These are phyloP conservation scores for Phaedon cochleariae DNA, from an alignment of 2,888 invertebrate genomes.

Conservation along the genomic window DNA sequence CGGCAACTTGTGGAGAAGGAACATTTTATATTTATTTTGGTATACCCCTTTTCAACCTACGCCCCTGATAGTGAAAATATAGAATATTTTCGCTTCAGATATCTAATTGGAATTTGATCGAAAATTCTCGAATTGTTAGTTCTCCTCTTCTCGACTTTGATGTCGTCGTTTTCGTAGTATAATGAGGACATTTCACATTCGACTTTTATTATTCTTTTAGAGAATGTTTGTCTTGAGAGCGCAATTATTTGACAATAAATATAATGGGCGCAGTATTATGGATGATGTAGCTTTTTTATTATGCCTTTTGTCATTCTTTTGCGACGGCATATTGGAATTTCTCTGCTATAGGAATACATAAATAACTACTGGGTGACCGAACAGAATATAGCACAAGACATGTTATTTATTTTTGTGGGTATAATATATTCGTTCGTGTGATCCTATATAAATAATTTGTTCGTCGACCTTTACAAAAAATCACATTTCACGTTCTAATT, in stretches of 20 bases:
- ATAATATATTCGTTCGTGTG: too few species aligned
- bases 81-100: conserved; percentile 48
- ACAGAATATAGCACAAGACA: too few species aligned
- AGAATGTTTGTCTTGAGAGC: conserved; percentile 32
- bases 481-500: too few species aligned
- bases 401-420: too few species aligned
- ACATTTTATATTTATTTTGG: too few species aligned
- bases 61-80: not conserved
- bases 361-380: too few species aligned
- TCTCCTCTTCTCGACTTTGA: conserved; percentile 29
- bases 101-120: conserved; percentile 54
- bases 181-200: conserved; percentile 41
- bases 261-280: conserved; percentile 26
- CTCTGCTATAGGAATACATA: too few species aligned
- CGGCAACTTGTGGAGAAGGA: too few species aligned
- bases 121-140: conserved; percentile 40
- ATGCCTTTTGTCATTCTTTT: too few species aligned
- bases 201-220: conserved; percentile 32
- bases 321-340: not conserved
- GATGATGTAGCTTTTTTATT: conserved; percentile 7
- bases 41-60: too few species aligned
- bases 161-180: conserved; percentile 29
- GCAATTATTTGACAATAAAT: conserved; percentile 32
- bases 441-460: too few species aligned
- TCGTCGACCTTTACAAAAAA: too few species aligned